Evolutionary conservation across 2,797 vertebrate species (phyloP).

Genomic region (Garrulus glandarius): DNA sequence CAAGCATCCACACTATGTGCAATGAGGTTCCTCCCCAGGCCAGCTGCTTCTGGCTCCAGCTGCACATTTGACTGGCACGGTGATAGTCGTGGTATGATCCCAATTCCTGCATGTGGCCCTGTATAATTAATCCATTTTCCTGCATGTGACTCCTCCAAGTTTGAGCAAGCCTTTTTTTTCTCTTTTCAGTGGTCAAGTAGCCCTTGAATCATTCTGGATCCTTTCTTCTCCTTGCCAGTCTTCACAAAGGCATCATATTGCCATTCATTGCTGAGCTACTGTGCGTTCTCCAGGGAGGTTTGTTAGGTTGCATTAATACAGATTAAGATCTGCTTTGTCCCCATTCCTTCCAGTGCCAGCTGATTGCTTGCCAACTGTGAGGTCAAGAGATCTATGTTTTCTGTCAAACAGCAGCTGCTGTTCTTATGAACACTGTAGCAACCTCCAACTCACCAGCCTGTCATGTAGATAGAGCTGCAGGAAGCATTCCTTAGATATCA

Average conservation of each 20-base stretch:
- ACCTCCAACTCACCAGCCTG: not conserved
- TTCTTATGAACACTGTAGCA: not conserved
- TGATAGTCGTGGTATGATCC: not conserved
- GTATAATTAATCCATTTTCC: not conserved
- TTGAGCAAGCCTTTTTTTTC: not conserved
- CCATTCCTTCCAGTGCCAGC: not conserved
- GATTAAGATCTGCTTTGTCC: not conserved
- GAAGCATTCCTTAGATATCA: not conserved
- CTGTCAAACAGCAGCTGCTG: not conserved
- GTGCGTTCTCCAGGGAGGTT: not conserved
- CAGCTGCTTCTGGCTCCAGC: not conserved
- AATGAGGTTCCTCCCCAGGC: not conserved
- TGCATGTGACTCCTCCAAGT: not conserved
- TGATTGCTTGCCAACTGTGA: not conserved
- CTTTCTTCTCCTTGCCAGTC: not conserved
- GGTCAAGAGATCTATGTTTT: not conserved
- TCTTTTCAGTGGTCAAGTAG: not conserved
- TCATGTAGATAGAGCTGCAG: not conserved
- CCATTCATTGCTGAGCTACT: not conserved
- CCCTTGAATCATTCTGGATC: not conserved
- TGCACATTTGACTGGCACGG: not conserved
- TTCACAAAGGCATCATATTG: not conserved
- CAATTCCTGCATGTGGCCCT: not conserved
- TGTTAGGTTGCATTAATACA: not conserved
- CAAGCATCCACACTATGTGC: not conserved